Base-by-base conservation (phyloP, 2,888 invertebrate species). In the Campoletis raptor region DNA sequence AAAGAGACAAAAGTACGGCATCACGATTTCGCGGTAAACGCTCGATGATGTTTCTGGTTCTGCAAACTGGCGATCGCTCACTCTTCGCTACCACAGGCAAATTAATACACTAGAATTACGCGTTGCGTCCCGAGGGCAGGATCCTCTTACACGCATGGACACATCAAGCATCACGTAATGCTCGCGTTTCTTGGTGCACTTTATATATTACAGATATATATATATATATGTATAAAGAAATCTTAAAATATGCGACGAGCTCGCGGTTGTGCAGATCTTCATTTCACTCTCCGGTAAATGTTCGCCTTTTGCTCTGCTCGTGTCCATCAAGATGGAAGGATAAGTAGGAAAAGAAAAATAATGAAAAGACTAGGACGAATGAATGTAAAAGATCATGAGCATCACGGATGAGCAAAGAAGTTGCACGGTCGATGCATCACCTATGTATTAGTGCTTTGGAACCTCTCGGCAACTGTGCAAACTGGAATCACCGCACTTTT, bases 81-180 rank as follows among this genome's bases (percentile, higher is more conserved):
- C 79, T 70, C 64, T 61, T 77, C 81, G 89, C 91, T 90, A 90
- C 70, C 70, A 21, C 64, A 48, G 76, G 76, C 69, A 42, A 67
- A 82, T 82, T 92, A 92, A 92, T 91, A 90, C 88, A 90, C 90
- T 91, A 89, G 90, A 92, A 92, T 92, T 92, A 92, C 88, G 87
- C 90, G 90, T 90, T 89, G 89, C 90, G 89, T 92, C 90, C 91
- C 85, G 88, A 80, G 90, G 91, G 90, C 90, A 91, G 90, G 85
- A 89, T 89, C 88, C 88, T 85, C 88, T 86, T 89, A 89, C 89
- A 89, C 88, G 89, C 87, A 88, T 89, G 86, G 83, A 88, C 85
- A 85, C 85, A 86, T 88, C 86, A 83, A 83, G 86, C 77, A 81
- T 81, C 73, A 57, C 77, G 83, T 86, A 84, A 86, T 83, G 83